Evolutionary conservation across 92 coral and sea anemone genomes (phyloP).

Genomic region (Anthopleura xanthogrammica): DNA sequence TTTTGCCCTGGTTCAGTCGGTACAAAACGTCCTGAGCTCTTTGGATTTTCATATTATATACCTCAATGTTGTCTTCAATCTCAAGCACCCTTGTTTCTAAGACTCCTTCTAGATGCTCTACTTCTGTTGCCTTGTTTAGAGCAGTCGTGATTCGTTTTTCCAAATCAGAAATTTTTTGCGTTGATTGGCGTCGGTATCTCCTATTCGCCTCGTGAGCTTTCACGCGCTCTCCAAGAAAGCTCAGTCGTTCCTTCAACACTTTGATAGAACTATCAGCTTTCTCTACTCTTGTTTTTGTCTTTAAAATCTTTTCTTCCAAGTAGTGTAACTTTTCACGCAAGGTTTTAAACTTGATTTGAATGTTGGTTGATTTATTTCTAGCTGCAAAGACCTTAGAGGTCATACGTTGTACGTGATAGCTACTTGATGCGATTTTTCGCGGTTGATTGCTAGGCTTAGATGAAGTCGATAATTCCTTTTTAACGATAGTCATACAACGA

Average conservation of each 20-base stretch:
- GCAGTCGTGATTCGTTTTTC: not conserved
- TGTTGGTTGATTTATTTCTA: not conserved
- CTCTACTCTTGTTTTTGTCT: not conserved
- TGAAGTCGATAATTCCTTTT: not conserved
- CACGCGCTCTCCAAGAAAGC: not conserved
- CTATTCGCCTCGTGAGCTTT: not conserved
- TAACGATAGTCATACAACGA: not conserved
- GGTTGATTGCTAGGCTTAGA: not conserved
- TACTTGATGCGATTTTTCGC: not conserved
- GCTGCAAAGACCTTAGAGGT: conserved; percentile 18
- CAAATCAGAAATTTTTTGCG: not conserved
- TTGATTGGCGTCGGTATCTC: not conserved
- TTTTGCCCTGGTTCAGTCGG: conserved; percentile 14
- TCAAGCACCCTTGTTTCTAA: conserved; percentile 26
- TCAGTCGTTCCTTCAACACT: conserved; percentile 1
- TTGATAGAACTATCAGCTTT: conserved; percentile 1
- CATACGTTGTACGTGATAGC: not conserved
- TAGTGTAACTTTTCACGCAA: not conserved
- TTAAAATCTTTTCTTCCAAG: conserved; percentile 7
- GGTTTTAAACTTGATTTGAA: not conserved
- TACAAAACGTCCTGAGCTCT: conserved; percentile 15
- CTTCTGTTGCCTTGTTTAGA: conserved; percentile 1
- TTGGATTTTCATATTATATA: conserved; percentile 23
- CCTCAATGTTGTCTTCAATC: conserved; percentile 20
- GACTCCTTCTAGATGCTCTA: conserved; percentile 6